These are phyloP conservation scores for Drosophila watanabei DNA, from an alignment of 1,140 invertebrate genomes.

Conservation along the genomic window DNA sequence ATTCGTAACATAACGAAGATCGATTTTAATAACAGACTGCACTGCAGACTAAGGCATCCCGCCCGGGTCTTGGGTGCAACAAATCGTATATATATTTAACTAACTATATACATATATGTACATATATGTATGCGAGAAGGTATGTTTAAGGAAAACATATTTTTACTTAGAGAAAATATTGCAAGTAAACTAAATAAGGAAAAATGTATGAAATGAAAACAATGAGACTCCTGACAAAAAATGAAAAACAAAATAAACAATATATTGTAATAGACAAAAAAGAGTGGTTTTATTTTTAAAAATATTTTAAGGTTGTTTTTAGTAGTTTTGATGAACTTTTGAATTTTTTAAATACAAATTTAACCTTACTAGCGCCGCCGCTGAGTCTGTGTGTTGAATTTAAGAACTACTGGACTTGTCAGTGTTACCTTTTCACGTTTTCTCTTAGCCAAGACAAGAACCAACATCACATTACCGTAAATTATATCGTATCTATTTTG, in stretches of 20 bases:
- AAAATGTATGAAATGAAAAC: constrained; percentile 79
- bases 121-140: constrained; percentile 19
- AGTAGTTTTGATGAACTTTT: neutral
- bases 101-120: constrained; percentile 20
- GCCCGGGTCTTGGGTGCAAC: constrained; percentile 37
- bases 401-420: neutral
- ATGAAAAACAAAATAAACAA: constrained; percentile 64
- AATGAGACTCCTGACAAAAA: constrained; percentile 72
- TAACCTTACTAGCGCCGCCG: constrained; percentile 1
- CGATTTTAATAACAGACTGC: constrained; percentile 70
- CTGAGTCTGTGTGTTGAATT: neutral
- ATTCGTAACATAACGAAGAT: constrained; percentile 49
- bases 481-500: neutral
- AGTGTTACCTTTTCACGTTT: constrained; percentile 5
- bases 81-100: constrained; percentile 30
- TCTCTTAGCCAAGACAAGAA: neutral
- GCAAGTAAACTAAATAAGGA: constrained; percentile 42
- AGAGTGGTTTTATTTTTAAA: neutral
- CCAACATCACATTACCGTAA: neutral
- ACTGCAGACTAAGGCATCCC: constrained; percentile 22
- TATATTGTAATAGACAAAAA: constrained; percentile 59
- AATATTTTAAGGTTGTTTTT: neutral
- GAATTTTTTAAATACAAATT: neutral
- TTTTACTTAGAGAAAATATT: constrained; percentile 82
- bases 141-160: constrained; percentile 59